Conservation (phyloP, 2,113 vertebrate species). For the Coptodon bakossiorum region DNA sequence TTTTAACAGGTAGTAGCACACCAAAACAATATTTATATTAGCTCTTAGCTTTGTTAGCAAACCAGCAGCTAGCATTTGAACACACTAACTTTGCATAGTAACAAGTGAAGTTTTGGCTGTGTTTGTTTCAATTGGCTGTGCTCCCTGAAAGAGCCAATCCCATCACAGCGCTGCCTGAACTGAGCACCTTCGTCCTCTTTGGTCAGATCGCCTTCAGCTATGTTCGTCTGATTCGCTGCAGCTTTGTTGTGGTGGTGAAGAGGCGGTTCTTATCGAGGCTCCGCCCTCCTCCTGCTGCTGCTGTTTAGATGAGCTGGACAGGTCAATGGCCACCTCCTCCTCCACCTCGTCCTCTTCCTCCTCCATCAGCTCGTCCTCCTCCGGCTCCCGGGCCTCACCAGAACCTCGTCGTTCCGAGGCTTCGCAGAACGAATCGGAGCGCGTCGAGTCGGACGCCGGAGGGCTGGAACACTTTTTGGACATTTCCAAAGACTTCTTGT, state of each 20-base stretch:
- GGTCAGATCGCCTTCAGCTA: constrained; percentile 40
- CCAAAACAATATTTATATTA: neutral
- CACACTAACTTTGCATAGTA: neutral
- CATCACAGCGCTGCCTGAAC: neutral
- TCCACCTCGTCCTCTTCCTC: constrained; percentile 30
- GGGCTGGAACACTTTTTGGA: constrained; percentile 73
- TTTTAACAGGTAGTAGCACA: neutral
- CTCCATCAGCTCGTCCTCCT: neutral
- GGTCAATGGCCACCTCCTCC: constrained; percentile 83
- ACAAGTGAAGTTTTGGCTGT: neutral
- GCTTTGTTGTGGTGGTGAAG: constrained; percentile 10
- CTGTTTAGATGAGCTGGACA: constrained; percentile 87
- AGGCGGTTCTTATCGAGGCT: constrained; percentile 15
- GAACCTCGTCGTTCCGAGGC: constrained; percentile 12
- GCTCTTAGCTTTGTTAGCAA: neutral
- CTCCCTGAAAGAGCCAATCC: constrained; percentile 3
- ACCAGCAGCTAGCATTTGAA: neutral
- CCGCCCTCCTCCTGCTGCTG: constrained; percentile 36
- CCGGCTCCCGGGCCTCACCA: constrained; percentile 32
- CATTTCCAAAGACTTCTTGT: constrained; percentile 88
- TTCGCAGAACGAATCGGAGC: constrained; percentile 47
- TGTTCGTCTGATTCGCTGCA: constrained; percentile 53
- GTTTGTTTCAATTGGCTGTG: neutral
- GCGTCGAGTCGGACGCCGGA: constrained; percentile 62
- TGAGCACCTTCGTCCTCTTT: neutral